These are phyloP conservation scores for Lepus townsendii DNA, from an alignment of 2,797 vertebrate genomes.

Conservation along the genomic window DNA sequence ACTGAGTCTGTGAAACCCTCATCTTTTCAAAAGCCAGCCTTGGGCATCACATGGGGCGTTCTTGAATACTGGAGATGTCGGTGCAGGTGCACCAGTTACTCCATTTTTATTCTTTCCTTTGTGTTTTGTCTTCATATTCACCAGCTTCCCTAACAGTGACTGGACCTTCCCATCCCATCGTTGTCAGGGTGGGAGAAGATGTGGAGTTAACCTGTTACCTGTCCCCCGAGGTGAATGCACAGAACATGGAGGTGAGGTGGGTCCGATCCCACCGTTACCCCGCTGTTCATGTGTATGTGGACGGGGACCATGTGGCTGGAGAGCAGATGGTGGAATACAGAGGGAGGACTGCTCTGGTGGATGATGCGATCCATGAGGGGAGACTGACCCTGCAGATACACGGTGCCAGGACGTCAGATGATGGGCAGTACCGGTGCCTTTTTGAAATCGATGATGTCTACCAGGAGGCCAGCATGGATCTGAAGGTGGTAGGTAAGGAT, in stretches of 20 bases:
- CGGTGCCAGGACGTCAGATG: conserved; percentile 37
- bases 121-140: neutral
- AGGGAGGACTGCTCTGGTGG: conserved; percentile 57
- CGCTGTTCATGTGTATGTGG: conserved; percentile 43
- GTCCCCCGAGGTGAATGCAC: conserved; percentile 63
- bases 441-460: conserved; percentile 72
- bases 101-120: neutral
- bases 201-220: conserved; percentile 66
- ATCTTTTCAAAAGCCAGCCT: neutral
- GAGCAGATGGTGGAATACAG: conserved; percentile 69
- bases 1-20: neutral
- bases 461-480: conserved; percentile 63
- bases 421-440: conserved; percentile 71
- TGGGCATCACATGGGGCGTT: neutral
- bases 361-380: conserved; percentile 34
- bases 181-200: conserved; percentile 73
- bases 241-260: conserved; percentile 77
- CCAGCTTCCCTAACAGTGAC: conserved; percentile 72
- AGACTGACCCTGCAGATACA: conserved; percentile 59
- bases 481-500: conserved; percentile 75
- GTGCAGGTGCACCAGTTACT: neutral
- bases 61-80: neutral
- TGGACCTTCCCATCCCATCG: conserved; percentile 61
- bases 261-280: conserved; percentile 31
- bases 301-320: neutral